Percentiles rank a stretch among this genome's conserved stretches.
phyloP scores from a whole-genome alignment of 2,888 invertebrate species.

The Camponotus fellah region DNA sequence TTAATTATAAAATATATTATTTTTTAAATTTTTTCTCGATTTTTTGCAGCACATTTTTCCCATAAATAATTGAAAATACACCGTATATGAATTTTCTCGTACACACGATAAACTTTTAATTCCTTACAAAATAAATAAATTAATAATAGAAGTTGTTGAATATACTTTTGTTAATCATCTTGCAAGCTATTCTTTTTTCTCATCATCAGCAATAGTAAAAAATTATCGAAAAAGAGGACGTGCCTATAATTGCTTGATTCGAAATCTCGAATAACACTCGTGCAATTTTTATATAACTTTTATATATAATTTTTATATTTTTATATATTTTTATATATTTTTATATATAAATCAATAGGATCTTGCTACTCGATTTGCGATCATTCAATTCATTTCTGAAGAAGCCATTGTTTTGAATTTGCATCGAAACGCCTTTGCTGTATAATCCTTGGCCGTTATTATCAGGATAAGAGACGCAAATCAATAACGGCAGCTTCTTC shows the following conservation, averaged over 20 bases:
- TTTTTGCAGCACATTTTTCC: not conserved
- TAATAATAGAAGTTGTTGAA: not conserved
- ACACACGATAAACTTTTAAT: not conserved
- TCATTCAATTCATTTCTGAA: slow-evolving; percentile 78
- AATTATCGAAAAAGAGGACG: slow-evolving; percentile 77
- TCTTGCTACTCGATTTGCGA: slow-evolving; percentile 71
- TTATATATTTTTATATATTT: too few species aligned
- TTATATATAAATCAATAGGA: slow-evolving; percentile 78
- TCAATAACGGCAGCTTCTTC: slow-evolving; percentile 78
- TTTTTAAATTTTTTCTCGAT: not conserved
- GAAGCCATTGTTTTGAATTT: slow-evolving; percentile 61
- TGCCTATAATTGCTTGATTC: slow-evolving; percentile 74
- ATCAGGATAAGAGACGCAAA: slow-evolving; percentile 73
- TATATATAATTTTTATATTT: too few species aligned
- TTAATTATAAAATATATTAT: not conserved
- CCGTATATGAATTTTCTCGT: not conserved
- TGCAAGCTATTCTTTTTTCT: slow-evolving; percentile 78
- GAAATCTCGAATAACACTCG: slow-evolving; percentile 66
- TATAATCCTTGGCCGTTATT: slow-evolving; percentile 65
- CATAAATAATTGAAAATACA: not conserved
- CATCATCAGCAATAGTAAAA: slow-evolving; percentile 75
- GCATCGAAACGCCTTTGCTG: slow-evolving; percentile 69
- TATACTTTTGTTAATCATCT: slow-evolving; percentile 76
- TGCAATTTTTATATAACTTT: slow-evolving; percentile 70
- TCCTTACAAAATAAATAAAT: not conserved